A percentile compares a stretch with the other conserved stretches of the same genome.
Conservation (phyloP, 2,888 invertebrate genomes). For the Drosophila bunnanda region DNA sequence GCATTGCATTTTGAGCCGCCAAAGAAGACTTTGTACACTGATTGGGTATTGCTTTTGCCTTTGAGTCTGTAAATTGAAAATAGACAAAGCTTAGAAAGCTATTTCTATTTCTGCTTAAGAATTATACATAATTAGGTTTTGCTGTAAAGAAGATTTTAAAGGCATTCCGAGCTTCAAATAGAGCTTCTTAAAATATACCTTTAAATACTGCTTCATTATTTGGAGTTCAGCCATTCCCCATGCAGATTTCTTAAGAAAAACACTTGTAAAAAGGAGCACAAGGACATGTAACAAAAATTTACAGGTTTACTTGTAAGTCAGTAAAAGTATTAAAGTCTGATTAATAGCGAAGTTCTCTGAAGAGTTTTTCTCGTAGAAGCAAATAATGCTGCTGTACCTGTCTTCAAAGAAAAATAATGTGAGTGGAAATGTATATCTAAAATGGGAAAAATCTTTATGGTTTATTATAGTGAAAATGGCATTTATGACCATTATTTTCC, state of each 20-base stretch:
- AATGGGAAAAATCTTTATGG: no score
- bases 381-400: background rate
- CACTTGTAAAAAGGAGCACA: background rate
- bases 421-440: no score
- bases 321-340: no score
- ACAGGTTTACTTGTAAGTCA: no score
- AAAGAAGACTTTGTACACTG: conserved; percentile 8
- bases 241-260: background rate
- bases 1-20: conserved; percentile 15
- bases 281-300: no score
- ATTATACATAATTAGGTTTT: background rate
- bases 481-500: no score
- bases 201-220: background rate
- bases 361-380: background rate
- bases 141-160: background rate
- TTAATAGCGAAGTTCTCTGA: background rate
- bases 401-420: no score
- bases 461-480: no score
- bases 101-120: background rate
- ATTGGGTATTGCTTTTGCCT: background rate
- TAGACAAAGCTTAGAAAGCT: background rate
- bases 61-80: conserved; percentile 2
- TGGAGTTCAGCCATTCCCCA: no score
- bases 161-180: background rate
- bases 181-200: background rate